Percentiles rank a stretch among this genome's conserved stretches.
Conservation (phyloP, 2,888 invertebrate species). For the Poecilus cupreus region DNA sequence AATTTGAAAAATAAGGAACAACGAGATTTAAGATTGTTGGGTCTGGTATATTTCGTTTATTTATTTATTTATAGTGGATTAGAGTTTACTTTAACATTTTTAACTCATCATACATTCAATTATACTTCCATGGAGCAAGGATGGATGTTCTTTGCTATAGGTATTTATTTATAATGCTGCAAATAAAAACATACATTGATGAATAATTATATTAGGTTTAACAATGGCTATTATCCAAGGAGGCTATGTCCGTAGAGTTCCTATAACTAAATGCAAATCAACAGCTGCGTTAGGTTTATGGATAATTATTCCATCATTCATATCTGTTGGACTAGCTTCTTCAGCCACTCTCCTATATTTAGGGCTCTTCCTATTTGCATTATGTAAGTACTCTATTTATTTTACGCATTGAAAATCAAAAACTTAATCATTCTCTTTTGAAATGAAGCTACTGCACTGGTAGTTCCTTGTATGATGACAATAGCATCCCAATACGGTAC, state of each 20-base stretch:
- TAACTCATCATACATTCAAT: slow-evolving; percentile 93
- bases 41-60: slow-evolving; percentile 90
- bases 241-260: slow-evolving; percentile 88
- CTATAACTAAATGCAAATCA: slow-evolving; percentile 81
- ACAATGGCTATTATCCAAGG: slow-evolving; percentile 95
- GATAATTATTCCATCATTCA: slow-evolving; percentile 90
- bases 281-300: slow-evolving; percentile 86
- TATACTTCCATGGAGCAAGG: slow-evolving; percentile 98
- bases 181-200: background rate
- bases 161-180: slow-evolving; percentile 71
- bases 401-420: slow-evolving; percentile 16
- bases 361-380: slow-evolving; percentile 90
- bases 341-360: slow-evolving; percentile 80
- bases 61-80: slow-evolving; percentile 96
- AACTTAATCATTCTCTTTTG: slow-evolving; percentile 14
- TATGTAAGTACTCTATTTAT: slow-evolving; percentile 81
- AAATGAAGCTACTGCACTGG: slow-evolving; percentile 86
- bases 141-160: slow-evolving; percentile 96
- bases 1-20: slow-evolving; percentile 79
- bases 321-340: slow-evolving; percentile 87
- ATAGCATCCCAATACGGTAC: slow-evolving; percentile 90
- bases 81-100: slow-evolving; percentile 97
- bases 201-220: slow-evolving; percentile 73
- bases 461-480: slow-evolving; percentile 96
- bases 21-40: slow-evolving; percentile 79